Evolutionary conservation across 2,113 vertebrate genomes (phyloP), one percentile per base, ranked within the genome.

Genomic region (Phoenicopterus ruber): DNA sequence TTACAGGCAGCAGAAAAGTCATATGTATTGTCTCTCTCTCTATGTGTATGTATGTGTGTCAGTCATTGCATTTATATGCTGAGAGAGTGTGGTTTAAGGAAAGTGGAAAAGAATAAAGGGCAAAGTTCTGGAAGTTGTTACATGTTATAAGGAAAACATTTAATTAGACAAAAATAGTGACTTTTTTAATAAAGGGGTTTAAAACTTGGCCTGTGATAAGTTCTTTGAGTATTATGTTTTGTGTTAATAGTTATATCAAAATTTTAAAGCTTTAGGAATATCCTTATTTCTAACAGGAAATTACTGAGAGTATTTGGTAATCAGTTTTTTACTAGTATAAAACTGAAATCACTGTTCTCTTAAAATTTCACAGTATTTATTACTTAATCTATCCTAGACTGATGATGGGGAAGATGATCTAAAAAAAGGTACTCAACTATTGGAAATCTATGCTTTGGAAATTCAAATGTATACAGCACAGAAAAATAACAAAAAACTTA

Each of bases 401-500:
- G 99, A 99, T 97, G 99, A 99, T 98, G 99, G 99, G 58, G 99
- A 99, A 98, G 99, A 99, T 97, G 99, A 99, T 97, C 97, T 99
- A 74, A 99, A 99, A 98, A 99, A 99, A 97, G 99, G 99, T 94
- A 99, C 99, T 54, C 99, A 99, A 89, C 98, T 99, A 95, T 95
- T 99, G 98, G 99, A 99, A 98, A 99, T 99, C 95, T 99, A 99
- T 90, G 99, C 99, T 96, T 98, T 99, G 97, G 99, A 99, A 98
- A 99, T 99, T 97, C 99, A 99, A 94, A 99, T 99, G 99, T 99
- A 99, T 96, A 99, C 99, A 4, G 99, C 99, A 96, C 99, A 99
- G 98, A 99, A 99, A 98, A 99, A 99, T 98, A 99, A 99, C 98
- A 99, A 99, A 98, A 99, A 99, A 96, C 98, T 99, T 87, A 99